Evolutionary conservation across 30 jellyfish, hydroid and myxozoan species (phyloP).

Genomic region (Cassiopea andromeda): DNA sequence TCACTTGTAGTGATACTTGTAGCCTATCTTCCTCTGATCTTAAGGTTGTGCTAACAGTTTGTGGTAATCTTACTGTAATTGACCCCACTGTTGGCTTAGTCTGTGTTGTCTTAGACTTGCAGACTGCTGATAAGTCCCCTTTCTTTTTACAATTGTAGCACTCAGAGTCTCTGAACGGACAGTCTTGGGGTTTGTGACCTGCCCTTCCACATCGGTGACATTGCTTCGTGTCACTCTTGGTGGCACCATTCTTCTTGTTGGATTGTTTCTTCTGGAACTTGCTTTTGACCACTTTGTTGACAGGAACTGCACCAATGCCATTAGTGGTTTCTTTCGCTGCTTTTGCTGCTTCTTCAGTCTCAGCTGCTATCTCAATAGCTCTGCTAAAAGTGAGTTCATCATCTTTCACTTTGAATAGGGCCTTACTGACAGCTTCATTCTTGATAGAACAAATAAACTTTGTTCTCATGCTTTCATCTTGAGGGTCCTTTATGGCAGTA

Average conservation of each 20-base stretch:
- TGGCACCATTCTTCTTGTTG: neutral
- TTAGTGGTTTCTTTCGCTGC: slow-evolving; percentile 36
- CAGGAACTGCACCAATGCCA: slow-evolving; percentile 9
- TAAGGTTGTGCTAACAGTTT: neutral
- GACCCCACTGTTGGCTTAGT: neutral
- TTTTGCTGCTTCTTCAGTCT: slow-evolving; percentile 26
- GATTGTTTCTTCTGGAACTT: neutral
- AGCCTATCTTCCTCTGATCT: neutral
- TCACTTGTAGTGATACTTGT: neutral
- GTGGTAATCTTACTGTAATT: neutral
- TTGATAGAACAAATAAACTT: slow-evolving; percentile 35
- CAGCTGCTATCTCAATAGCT: slow-evolving; percentile 45
- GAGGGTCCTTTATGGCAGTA: slow-evolving; percentile 58
- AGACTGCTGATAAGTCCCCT: neutral
- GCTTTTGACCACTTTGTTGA: neutral
- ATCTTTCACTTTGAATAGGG: slow-evolving; percentile 16
- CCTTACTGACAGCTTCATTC: slow-evolving; percentile 52
- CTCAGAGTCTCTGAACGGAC: neutral
- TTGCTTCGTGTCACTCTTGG: neutral
- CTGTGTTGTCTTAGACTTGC: neutral
- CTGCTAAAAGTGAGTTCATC: slow-evolving; percentile 40
- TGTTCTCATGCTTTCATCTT: slow-evolving; percentile 53
- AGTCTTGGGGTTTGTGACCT: neutral
- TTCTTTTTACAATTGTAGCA: neutral
- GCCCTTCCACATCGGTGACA: neutral